These are phyloP conservation scores for Drosophila nigromelanica DNA, from an alignment of 1,140 invertebrate genomes.

Conservation along the genomic window DNA sequence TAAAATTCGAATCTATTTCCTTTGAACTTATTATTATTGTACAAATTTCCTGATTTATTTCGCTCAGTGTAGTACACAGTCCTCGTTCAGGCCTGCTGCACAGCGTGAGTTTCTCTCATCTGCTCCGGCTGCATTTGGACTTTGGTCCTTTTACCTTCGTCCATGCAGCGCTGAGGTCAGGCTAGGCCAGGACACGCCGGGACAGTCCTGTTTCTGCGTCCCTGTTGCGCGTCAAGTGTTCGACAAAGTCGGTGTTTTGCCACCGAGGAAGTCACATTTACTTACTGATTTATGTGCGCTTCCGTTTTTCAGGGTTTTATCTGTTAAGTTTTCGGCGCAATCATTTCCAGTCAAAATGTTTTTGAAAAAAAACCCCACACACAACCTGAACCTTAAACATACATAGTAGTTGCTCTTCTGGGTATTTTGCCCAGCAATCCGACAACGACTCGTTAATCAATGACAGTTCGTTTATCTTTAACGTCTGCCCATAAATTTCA, in stretches of 20 bases:
- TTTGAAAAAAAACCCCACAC: conserved; percentile 40
- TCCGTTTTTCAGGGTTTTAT: conserved; percentile 70
- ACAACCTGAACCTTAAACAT: conserved; percentile 1
- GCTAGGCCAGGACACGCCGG: not conserved
- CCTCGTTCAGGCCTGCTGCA: conserved; percentile 6
- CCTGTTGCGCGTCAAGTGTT: conserved; percentile 45
- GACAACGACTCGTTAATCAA: conserved; percentile 70
- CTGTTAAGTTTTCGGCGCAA: conserved; percentile 80
- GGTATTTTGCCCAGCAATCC: conserved; percentile 42
- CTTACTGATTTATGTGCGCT: conserved; percentile 78
- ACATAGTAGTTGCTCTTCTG: conserved; percentile 9
- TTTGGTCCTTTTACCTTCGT: conserved; percentile 26
- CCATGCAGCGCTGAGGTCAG: conserved; percentile 26
- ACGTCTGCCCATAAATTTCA: conserved; percentile 76
- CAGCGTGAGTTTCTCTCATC: conserved; percentile 8
- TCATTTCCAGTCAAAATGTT: conserved; percentile 79
- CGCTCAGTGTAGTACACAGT: not conserved
- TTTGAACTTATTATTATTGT: too few species aligned
- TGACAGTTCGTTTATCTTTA: conserved; percentile 77
- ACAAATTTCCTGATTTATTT: too few species aligned
- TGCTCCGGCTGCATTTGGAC: conserved; percentile 21
- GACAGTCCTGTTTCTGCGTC: conserved; percentile 7
- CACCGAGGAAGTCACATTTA: conserved; percentile 68
- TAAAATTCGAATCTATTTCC: too few species aligned
- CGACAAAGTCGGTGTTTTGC: conserved; percentile 27